Base-by-base conservation (phyloP, 2,113 vertebrate species). In the Pteropus alecto region DNA sequence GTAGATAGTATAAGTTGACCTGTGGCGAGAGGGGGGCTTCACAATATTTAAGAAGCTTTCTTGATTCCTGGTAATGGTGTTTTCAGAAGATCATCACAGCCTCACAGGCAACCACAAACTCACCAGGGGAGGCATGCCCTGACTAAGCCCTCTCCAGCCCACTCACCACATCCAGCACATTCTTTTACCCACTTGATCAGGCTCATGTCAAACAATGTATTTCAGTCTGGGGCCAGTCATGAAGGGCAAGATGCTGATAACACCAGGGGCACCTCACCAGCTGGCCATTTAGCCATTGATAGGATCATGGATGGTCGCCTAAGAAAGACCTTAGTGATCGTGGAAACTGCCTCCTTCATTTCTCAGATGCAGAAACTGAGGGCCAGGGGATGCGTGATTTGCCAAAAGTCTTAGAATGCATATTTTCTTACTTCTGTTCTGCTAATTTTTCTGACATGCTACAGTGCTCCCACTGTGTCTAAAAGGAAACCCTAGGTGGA, bases 401-500 rank as follows among this genome's bases (percentile, higher is more conserved):
- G 56, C 65, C 35, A 30, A 12, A 67, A 85, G 30, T 35, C 74
- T 81, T 7, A 46, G 82, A 35, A 71, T 2, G 0, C 3, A 2
- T 13, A 8, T 67, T 79, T 65, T 24, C 63, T 87, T 65, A 22
- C 54, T n/a, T 19, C 5, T 0, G 0, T 15, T 28, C 81, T 56
- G 6, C 54, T 15, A 24, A 11, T 5, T 30, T 7, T 43, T 61
- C 74, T 0, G 1, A 35, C 8, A 2, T 6, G 30, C 65, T 24
- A 24, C 24, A 18, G 65, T 0, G 13, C 18, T 33, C 24, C 46
- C 38, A 24, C 13, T 0, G 1, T 0, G 35, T 11, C 33, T 54
- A 2, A 11, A 24, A 67, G 24, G 30, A 73, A 35, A 54, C 35
- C 2, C 13, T 11, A 12, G 13, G 13, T 33, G 19, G 5, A 35